These are phyloP conservation scores for Synchiropus splendidus DNA, from an alignment of 2,113 vertebrate genomes.

Conservation along the genomic window DNA sequence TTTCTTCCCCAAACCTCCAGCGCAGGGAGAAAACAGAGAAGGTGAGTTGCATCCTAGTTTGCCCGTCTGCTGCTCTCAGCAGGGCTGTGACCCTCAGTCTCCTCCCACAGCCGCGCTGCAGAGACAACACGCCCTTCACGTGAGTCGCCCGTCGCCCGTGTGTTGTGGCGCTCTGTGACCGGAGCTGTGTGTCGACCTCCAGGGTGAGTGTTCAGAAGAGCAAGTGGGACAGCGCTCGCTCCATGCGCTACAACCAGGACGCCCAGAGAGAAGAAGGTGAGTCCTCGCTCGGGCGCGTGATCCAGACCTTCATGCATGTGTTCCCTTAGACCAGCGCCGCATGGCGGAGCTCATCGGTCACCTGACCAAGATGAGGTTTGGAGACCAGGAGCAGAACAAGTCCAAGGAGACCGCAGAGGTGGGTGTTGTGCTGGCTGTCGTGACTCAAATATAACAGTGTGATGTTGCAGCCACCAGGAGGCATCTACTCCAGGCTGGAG, in stretches of 20 bases:
- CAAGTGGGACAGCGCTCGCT: conserved; percentile 91
- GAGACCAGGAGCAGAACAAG: conserved; percentile 79
- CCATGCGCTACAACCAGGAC: conserved; percentile 91
- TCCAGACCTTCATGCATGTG: background rate
- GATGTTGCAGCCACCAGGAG: conserved; percentile 70
- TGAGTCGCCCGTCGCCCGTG: conserved; percentile 57
- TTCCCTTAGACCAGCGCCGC: conserved; percentile 80
- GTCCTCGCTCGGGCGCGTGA: background rate
- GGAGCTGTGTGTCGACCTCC: conserved; percentile 14
- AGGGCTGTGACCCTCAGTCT: background rate
- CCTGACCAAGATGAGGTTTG: conserved; percentile 88
- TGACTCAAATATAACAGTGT: background rate
- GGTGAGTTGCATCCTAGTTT: conserved; percentile 49
- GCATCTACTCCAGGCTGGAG: conserved; percentile 88
- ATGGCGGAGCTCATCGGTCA: conserved; percentile 90
- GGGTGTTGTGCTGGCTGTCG: conserved; percentile 1
- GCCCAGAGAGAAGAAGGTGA: conserved; percentile 93
- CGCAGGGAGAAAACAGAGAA: conserved; percentile 85
- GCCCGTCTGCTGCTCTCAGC: background rate
- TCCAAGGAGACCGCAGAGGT: conserved; percentile 88
- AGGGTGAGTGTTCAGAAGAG: conserved; percentile 88
- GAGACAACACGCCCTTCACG: conserved; percentile 85
- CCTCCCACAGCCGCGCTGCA: conserved; percentile 63
- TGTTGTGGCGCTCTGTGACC: background rate
- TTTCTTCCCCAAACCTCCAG: conserved; percentile 81